Evolutionary conservation across 1,140 invertebrate genomes (phyloP), one percentile per base, ranked within the genome.

Genomic region (Drosophila kepulauana): DNA sequence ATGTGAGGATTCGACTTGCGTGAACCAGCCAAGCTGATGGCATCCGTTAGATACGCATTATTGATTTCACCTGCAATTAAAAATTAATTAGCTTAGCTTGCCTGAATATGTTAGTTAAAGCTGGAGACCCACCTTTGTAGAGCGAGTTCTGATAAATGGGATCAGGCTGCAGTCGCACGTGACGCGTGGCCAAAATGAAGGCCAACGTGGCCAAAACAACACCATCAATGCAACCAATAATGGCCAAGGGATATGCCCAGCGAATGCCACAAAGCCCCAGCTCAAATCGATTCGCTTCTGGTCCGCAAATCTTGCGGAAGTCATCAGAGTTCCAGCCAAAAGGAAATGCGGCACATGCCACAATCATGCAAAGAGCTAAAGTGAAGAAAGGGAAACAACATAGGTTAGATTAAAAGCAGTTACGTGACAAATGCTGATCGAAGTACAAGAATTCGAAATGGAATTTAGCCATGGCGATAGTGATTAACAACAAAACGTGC

Each of bases 211-310:
- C 95, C 51, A 99, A 94, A 56, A 98, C 97, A 7, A 97, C 93
- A 28, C 97, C 97, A 93, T 99, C 98, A 72, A 99, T 93, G 68
- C 98, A 97, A 0, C 97, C 96, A 54, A 99, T 98, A 56, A 98
- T 96, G 10, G 98, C 98, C 67, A 99, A 94, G 5, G 99, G 95
- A 93, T 98, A 99, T 0, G 98, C 98, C 99, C 99, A 99, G 75
- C 98, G 95, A 13, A 99, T 95, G 41, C 95, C 96, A 92, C 99
- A 99, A 7, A 96, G 94, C 45, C 96, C 96, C 76, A 96, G 94
- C 84, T 94, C 94, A 91, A 96, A 98, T 35, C 95, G 95, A 78
- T 95, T 95, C 1, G 97, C 96, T 6, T 96, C 94, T 8, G 95
- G 94, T 0, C 98, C 98, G 90, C 99, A 99, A 0, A 99, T 97